Base-by-base conservation (phyloP, 2,797 vertebrate genomes). In the Malurus splendens region DNA sequence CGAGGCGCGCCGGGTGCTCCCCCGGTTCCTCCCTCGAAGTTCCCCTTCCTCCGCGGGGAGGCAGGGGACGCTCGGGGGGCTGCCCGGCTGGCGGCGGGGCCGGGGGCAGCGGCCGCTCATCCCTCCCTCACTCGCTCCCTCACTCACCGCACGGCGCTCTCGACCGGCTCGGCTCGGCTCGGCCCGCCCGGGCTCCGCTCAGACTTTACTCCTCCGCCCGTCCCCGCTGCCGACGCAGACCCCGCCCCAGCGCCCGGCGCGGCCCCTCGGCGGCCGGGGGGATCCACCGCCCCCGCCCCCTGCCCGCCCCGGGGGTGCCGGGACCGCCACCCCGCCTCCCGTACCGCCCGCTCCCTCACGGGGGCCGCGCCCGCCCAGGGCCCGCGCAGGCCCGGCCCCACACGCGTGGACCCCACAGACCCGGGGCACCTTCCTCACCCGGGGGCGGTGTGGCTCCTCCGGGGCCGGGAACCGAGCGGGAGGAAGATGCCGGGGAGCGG, bases 151-250 rank as follows among this genome's bases (percentile, higher is more conserved):
- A 2, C 59, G 1, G 22, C 48, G 1, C 3, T 14, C 25, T 11
- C 39, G 1, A 4, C 16, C 36, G 41, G 36, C 39, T 41, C 39
- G 7, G 1, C 47, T n/a, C 71, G 7, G 1, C 47, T n/a, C 71
- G 20, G 38, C 61, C 45, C 38, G 59, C 75, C 41, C 36, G 61
- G 15, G 30, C 44, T 67, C 44, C 36, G 36, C 52, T 79, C 62
- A 89, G 64, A 82, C 86, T 76, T 83, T 48, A 84, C 67, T 67
- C 67, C 52, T 30, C 33, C 59, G 70, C 64, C 45, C 50, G 88
- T 77, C 57, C 62, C n/a, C 87, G 90, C 91, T 97, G 97, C 95
- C 94, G 96, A 97, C 97, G 80, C 54, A 87, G 86, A 90, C 71
- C 93, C 92, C 90, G 91, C 94, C 93, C 89, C 88, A 42, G 74